phyloP scores from a whole-genome alignment of 2,888 invertebrate genomes.

The Stenurella melanura region DNA sequence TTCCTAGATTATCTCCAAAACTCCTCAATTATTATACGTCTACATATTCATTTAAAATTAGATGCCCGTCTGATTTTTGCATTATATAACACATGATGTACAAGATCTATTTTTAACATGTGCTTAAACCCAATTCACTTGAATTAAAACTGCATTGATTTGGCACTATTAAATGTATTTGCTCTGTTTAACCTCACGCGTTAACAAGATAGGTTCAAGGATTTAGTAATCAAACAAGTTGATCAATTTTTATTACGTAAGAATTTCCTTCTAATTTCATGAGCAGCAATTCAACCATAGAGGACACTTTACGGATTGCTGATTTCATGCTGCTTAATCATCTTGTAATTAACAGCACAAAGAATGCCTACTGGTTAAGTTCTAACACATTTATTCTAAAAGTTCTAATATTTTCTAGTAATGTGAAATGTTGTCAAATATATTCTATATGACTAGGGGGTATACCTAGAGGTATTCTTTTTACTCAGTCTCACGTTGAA shows the following conservation, averaged over 20 bases:
- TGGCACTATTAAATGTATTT: slow-evolving; percentile 37
- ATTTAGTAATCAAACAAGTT: slow-evolving; percentile 39
- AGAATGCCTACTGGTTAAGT: too few relatives aligned
- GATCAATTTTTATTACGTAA: slow-evolving; percentile 46
- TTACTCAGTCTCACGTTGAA: too few relatives aligned
- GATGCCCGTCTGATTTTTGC: neutral
- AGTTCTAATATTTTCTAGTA: too few relatives aligned
- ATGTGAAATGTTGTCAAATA: too few relatives aligned
- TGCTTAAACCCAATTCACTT: neutral
- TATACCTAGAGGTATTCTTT: too few relatives aligned
- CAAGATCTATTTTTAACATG: neutral
- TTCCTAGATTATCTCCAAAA: neutral
- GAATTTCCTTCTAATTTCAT: slow-evolving; percentile 38
- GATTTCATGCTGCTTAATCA: neutral
- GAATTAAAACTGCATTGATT: neutral
- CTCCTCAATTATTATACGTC: neutral
- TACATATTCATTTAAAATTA: neutral
- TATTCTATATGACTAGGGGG: too few relatives aligned
- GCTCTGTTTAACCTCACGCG: slow-evolving; percentile 32
- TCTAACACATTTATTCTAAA: too few relatives aligned
- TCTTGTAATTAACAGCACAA: too few relatives aligned
- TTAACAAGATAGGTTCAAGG: slow-evolving; percentile 45
- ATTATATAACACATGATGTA: neutral
- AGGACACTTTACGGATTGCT: neutral
- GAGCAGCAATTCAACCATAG: slow-evolving; percentile 1